Conservation (phyloP, 1,140 invertebrate genomes). For the Branchinecta lindahli region DNA sequence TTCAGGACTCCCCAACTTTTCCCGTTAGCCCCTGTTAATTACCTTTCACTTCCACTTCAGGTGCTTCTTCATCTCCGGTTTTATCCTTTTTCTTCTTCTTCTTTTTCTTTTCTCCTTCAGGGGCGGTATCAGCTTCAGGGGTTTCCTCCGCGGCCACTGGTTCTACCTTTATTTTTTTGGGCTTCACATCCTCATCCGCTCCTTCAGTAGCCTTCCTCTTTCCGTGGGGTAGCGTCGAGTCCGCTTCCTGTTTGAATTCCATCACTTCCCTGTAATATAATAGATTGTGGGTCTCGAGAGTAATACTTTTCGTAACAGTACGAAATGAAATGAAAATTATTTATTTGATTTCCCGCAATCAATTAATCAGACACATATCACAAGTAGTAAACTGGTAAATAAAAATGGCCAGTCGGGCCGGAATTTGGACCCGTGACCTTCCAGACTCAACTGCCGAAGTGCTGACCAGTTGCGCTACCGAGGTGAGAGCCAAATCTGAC, state of each 20-base stretch:
- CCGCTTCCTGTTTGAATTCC: slow-evolving; percentile 33
- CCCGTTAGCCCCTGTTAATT: slow-evolving; percentile 21
- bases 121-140: slow-evolving; percentile 9
- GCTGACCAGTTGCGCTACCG: too few species aligned
- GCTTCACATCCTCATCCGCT: slow-evolving; percentile 23
- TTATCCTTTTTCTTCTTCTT: slow-evolving; percentile 29
- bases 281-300: background rate
- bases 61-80: slow-evolving; percentile 23
- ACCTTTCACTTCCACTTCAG: slow-evolving; percentile 22
- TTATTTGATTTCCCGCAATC: too few species aligned
- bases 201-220: slow-evolving; percentile 30
- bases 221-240: slow-evolving; percentile 32
- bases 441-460: too few species aligned
- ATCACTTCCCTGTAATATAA: slow-evolving; percentile 32
- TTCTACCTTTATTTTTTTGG: slow-evolving; percentile 26
- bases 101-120: slow-evolving; percentile 27
- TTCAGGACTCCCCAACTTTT: too few species aligned
- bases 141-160: background rate
- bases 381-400: too few species aligned
- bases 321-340: too few species aligned
- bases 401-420: too few species aligned
- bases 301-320: too few species aligned
- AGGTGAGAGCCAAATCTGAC: too few species aligned
- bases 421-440: too few species aligned
- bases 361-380: too few species aligned